Base-by-base conservation (phyloP, 2,797 vertebrate genomes). In the Sebastes hubbsi region DNA sequence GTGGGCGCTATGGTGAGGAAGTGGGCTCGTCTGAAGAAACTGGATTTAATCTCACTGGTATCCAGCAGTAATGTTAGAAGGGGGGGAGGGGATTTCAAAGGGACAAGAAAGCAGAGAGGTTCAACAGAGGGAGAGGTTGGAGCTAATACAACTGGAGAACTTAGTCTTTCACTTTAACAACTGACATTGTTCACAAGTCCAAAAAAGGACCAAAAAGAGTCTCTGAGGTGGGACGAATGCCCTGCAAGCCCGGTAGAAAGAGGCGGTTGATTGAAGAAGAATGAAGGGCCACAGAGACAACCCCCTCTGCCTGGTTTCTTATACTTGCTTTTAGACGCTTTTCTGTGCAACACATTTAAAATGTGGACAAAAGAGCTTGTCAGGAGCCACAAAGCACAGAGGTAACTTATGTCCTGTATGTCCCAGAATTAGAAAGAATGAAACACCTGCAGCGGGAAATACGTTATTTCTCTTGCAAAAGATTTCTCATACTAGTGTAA, bases 1-100 rank as follows among this genome's bases (percentile, higher is more conserved):
- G 82, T 81, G 93, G 88, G 89, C 92, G 88, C 95, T 95, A 88
- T 94, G 96, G 92, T 85, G 94, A 95, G 93, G 94, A 96, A 96
- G 93, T 90, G 92, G 95, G 93, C 90, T 92, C 91, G 87, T 90
- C 91, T 81, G 79, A 92, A 92, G 90, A 94, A 94, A 93, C 93
- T 86, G 92, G 94, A 91, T 95, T 96, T 96, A 83, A 94, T 96
- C 95, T 95, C 93, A 92, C 93, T 95, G 95, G 96, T 96, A 96
- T 97, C 96, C 82, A 70, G 94, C 84, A 88, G 95, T 94, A 93
- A 94, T 91, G 92, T 91, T 89, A 93, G 89, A 91, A 12, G 25
- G 25, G 25, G 25, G 66, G 70, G 60, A 56, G 59, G 18, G 13
- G 8, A 60, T 70, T 60, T 80, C 36, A 82, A 80, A 75, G 82